These are phyloP conservation scores for Anaspis maculata DNA, from an alignment of 2,888 invertebrate genomes.

Conservation along the genomic window DNA sequence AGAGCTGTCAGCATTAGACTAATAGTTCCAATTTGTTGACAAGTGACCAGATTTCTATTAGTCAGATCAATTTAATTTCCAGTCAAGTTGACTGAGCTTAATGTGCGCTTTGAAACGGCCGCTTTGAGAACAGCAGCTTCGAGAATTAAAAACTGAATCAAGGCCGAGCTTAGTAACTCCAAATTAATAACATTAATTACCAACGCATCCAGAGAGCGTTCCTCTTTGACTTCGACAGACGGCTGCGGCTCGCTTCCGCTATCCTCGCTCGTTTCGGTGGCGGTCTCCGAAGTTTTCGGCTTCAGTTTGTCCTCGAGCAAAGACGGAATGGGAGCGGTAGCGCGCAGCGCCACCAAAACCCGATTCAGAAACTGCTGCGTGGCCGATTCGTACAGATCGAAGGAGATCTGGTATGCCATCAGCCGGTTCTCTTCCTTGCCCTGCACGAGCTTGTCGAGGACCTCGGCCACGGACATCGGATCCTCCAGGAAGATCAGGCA, in stretches of 20 bases:
- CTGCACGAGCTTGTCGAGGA: slow-evolving; percentile 81
- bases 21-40: too few species aligned
- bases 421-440: slow-evolving; percentile 62
- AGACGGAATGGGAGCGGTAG: slow-evolving; percentile 74
- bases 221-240: slow-evolving; percentile 43
- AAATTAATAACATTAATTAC: too few species aligned
- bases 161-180: too few species aligned
- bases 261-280: slow-evolving; percentile 31
- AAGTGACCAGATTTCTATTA: too few species aligned
- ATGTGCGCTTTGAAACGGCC: too few species aligned
- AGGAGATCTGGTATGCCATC: slow-evolving; percentile 98
- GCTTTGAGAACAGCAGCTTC: too few species aligned
- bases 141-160: too few species aligned
- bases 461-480: slow-evolving; percentile 84
- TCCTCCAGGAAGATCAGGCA: slow-evolving; percentile 96
- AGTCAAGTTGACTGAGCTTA: too few species aligned
- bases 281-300: slow-evolving; percentile 53
- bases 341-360: slow-evolving; percentile 73
- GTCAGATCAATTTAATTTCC: too few species aligned
- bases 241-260: slow-evolving; percentile 37
- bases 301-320: slow-evolving; percentile 68
- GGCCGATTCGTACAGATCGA: slow-evolving; percentile 98
- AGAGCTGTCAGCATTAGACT: too few species aligned
- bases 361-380: slow-evolving; percentile 93
- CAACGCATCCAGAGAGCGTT: slow-evolving; percentile 52